phyloP scores from a whole-genome alignment of 2,113 vertebrate genomes.

The Platysteira castanea region DNA sequence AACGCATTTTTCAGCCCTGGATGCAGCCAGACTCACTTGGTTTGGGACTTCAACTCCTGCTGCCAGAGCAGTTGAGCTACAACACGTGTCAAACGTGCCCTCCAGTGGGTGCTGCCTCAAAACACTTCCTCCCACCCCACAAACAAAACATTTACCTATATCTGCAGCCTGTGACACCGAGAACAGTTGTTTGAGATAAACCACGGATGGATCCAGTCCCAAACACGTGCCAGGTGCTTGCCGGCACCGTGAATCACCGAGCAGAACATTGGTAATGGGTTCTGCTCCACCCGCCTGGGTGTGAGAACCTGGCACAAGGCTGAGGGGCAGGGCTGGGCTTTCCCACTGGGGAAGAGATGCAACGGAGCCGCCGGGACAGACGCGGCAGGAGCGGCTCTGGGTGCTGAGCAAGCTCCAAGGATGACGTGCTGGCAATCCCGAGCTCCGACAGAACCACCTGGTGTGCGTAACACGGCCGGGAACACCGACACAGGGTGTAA shows the following conservation, averaged over 20 bases:
- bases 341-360: not conserved
- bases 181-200: not conserved
- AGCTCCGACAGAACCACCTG: fast-evolving
- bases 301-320: not conserved
- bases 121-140: not conserved
- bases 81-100: not conserved
- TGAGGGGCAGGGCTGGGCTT: not conserved
- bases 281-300: not conserved
- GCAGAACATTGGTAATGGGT: fast-evolving
- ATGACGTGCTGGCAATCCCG: not conserved
- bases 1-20: not conserved
- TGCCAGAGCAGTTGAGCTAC: not conserved
- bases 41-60: not conserved
- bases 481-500: not conserved
- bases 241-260: not conserved
- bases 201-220: fast-evolving
- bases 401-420: not conserved
- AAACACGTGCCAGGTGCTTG: fast-evolving
- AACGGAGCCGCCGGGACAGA: not conserved
- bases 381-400: fast-evolving
- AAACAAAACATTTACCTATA: not conserved
- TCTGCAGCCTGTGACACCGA: not conserved
- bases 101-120: not conserved
- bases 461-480: fast-evolving
- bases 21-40: not conserved